Conservation (phyloP, 2,113 vertebrate genomes). For the Anolis carolinensis region DNA sequence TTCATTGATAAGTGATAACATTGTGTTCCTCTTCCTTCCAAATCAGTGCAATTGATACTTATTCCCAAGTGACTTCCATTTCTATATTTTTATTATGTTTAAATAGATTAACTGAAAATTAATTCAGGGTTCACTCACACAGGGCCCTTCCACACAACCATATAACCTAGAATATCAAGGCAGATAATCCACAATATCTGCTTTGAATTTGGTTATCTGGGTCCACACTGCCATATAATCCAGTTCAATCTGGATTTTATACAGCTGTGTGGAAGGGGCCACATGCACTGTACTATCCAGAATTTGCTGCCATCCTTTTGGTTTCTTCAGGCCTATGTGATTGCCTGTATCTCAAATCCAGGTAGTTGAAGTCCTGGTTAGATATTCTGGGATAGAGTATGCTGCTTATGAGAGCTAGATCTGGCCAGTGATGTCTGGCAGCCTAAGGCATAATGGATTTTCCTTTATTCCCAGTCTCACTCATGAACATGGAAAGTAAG, state of each 20-base stretch:
- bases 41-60: background rate
- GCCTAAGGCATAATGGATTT: background rate
- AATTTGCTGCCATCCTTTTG: constrained; percentile 13
- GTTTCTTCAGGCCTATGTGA: constrained; percentile 19
- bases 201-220: too few species aligned
- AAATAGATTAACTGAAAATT: constrained; percentile 20
- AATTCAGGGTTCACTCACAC: constrained; percentile 33
- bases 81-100: background rate
- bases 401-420: background rate
- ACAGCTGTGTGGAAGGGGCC: too few species aligned
- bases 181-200: too few species aligned
- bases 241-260: too few species aligned
- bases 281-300: constrained; percentile 11
- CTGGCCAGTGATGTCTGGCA: background rate
- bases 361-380: background rate
- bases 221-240: too few species aligned
- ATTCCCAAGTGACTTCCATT: background rate
- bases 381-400: background rate
- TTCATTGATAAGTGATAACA: background rate
- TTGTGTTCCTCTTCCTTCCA: background rate
- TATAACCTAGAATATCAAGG: too few species aligned
- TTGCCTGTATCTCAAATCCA: background rate
- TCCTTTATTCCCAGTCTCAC: background rate
- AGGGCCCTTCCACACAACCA: too few species aligned
- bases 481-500: background rate